phyloP scores from a whole-genome alignment of 2,113 vertebrate species.

The Xyrauchen texanus region DNA sequence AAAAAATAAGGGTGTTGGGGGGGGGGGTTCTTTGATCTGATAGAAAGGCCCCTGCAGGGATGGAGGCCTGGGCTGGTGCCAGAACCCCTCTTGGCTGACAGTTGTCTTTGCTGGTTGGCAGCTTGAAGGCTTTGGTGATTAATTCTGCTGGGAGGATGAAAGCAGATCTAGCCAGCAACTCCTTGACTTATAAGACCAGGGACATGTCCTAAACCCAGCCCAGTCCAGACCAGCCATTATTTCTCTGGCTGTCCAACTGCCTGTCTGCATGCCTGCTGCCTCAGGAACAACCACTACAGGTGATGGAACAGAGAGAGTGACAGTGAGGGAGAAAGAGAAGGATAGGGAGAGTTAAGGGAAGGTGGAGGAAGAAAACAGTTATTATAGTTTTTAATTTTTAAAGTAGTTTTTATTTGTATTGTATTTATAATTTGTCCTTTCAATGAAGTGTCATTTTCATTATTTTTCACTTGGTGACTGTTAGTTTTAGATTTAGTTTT shows the following conservation, averaged over 20 bases:
- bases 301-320: conserved; percentile 32
- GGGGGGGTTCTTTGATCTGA: conserved; percentile 51
- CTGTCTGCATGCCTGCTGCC: conserved; percentile 51
- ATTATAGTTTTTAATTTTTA: too few relatives aligned
- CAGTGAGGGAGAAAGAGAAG: not conserved
- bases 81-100: conserved; percentile 54
- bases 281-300: conserved; percentile 42
- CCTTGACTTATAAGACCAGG: conserved; percentile 44
- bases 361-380: too few relatives aligned
- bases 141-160: conserved; percentile 81
- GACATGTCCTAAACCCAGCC: conserved; percentile 53
- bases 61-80: conserved; percentile 51
- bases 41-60: conserved; percentile 53
- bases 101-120: conserved; percentile 66
- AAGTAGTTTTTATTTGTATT: too few relatives aligned
- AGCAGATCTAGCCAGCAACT: conserved; percentile 58
- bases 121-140: conserved; percentile 80
- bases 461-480: too few relatives aligned
- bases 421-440: too few relatives aligned
- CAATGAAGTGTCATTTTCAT: too few relatives aligned
- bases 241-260: conserved; percentile 56
- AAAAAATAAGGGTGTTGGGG: conserved; percentile 41
- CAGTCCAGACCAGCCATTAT: conserved; percentile 39
- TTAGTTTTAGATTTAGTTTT: too few relatives aligned
- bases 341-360: not conserved